Percentiles rank a stretch among this genome's conserved stretches.
phyloP scores from a whole-genome alignment of 2,797 vertebrate genomes.

The Chelidonichthys spinosus region DNA sequence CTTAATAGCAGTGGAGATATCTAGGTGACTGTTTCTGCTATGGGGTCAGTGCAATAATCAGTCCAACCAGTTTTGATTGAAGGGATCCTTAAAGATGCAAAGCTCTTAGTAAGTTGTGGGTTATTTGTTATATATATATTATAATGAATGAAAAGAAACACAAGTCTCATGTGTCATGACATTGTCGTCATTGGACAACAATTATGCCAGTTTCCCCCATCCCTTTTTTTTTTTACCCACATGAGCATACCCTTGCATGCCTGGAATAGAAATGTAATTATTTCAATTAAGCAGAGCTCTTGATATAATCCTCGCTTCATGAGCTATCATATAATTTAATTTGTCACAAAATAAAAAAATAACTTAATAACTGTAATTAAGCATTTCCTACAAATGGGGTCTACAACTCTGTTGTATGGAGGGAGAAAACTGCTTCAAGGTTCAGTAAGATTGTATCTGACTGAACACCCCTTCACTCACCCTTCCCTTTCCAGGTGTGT shows the following conservation, averaged over 20 bases:
- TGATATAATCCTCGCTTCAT: neutral
- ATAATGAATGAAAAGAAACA: neutral
- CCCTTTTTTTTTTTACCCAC: neutral
- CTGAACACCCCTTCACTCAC: too few relatives aligned
- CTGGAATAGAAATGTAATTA: neutral
- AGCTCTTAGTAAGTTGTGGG: neutral
- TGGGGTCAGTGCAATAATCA: neutral
- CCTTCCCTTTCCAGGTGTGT: too few relatives aligned
- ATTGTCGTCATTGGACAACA: neutral
- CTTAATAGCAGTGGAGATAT: neutral
- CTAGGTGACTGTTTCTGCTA: neutral
- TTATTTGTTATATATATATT: neutral
- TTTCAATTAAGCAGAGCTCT: neutral
- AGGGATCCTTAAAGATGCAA: neutral
- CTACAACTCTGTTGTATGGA: neutral
- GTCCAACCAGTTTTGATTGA: neutral
- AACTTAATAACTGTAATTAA: neutral
- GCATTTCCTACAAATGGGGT: neutral
- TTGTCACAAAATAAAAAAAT: neutral
- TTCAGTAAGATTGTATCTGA: too few relatives aligned
- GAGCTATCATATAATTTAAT: neutral
- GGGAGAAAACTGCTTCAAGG: too few relatives aligned
- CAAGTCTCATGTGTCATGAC: neutral
- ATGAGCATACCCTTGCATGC: neutral
- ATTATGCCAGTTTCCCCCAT: neutral